Base-by-base conservation (phyloP, 2,888 invertebrate genomes). In the Trichacis sp. region DNA sequence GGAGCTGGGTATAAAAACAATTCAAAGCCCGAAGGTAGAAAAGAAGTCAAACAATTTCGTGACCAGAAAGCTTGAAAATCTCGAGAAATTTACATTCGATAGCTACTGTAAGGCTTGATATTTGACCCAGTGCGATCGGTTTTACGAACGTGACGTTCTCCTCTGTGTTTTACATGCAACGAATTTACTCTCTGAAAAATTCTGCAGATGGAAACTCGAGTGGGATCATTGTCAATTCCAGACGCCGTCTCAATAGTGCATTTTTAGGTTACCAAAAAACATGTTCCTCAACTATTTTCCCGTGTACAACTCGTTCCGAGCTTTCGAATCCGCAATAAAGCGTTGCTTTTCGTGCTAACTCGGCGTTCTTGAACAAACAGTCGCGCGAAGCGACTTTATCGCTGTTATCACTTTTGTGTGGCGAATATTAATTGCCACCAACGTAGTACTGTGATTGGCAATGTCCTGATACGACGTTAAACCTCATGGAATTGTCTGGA, bases 31-130 rank as follows among this genome's bases (percentile, higher is more conserved):
- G 55, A 62, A 61, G 64, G 56, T 43, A 47, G 68, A 62, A 68
- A 68, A 64, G 62, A 62, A 68, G 64, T 64, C 62, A 64, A 59
- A 62, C 64, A 68, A 68, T 68, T 68, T 64, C 68, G 64, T 68
- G 68, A 68, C 68, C 59, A 68, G 68, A 68, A 68, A 68, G 56
- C 59, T 59, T 68, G 64, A 68, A 64, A 68, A 64, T 64, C 68
- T 68, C 64, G 59, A 55, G 58, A 50, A 55, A 68, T 68, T 68
- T 68, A 61, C 68, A 68, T 68, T 68, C 62, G 68, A 68, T 65
- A 68, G 62, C 68, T 64, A 59, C 57, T 62, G 51, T 63, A 68
- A 46, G 59, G 58, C 64, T 68, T 64, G 68, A 63, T 68, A 68
- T 68, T 65, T 68, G 64, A 68, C 68, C 64, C 64, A 30, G 50